Percentiles rank a stretch among this genome's conserved stretches.
Evolutionary conservation across 2,888 invertebrate species (phyloP).

Genomic region (Drosophila subsilvestris): DNA sequence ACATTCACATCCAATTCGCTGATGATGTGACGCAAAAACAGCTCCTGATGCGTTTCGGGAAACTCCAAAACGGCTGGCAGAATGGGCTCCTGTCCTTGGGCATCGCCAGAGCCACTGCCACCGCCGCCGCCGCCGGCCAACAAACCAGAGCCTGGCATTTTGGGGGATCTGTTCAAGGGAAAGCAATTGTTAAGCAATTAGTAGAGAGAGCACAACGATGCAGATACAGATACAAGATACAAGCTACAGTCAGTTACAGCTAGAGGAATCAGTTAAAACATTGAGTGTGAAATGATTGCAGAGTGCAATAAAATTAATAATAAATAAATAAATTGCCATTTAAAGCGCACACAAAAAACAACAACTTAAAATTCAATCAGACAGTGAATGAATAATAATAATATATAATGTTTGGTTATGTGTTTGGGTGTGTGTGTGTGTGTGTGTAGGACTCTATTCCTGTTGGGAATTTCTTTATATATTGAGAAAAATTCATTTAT

Average conservation of each 20-base stretch:
- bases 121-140: conserved; percentile 53
- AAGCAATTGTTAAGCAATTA: conserved; percentile 38
- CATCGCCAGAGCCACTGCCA: conserved; percentile 69
- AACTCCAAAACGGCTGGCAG: conserved; percentile 97
- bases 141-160: conserved; percentile 71
- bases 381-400: conserved; percentile 31
- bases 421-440: neutral
- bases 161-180: conserved; percentile 75
- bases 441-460: conserved; percentile 32
- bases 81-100: conserved; percentile 93
- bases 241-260: conserved; percentile 1
- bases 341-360: conserved; percentile 51
- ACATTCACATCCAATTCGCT: conserved; percentile 94
- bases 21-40: conserved; percentile 94
- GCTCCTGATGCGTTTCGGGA: conserved; percentile 96
- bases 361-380: conserved; percentile 23
- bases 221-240: neutral
- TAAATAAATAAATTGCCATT: conserved; percentile 26
- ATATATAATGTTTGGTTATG: conserved; percentile 11
- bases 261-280: conserved; percentile 28
- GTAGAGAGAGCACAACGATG: conserved; percentile 6
- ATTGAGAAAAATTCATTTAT: conserved; percentile 10
- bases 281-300: conserved; percentile 6
- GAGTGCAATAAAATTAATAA: conserved; percentile 14
- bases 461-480: conserved; percentile 18